Base-by-base conservation (phyloP, 2,797 vertebrate species). In the Gastrophryne carolinensis region DNA sequence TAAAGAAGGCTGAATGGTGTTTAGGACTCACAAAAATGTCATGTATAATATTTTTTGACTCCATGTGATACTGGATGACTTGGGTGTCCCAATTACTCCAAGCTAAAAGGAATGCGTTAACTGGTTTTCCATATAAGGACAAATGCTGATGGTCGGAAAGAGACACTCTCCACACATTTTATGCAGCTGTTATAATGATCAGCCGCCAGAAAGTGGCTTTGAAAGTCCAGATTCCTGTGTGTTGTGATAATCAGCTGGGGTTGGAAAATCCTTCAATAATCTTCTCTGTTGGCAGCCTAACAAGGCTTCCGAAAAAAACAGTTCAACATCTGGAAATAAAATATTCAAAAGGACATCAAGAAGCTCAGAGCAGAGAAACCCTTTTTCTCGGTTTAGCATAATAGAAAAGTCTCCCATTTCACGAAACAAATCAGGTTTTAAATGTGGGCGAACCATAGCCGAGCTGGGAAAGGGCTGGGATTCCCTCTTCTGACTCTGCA, bases 71-170 rank as follows among this genome's bases (percentile, higher is more conserved):
- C 23, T 39, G 35, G 78, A 69, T 84, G 80, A 83, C 62, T 24
- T 8, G 68, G 83, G 71, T 80, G 73, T 79, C 30, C 0, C 2
- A 0, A 0, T 37, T 69, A 72, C 53, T 77, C 0, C 0, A 82
- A 77, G 78, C 84, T 4, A 30, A 50, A 41, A 65, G 47, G 62
- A 62, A 82, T 73, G 78, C 12, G 29, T 72, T 80, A 80, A 81
- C 47, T 70, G 53, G 61, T 88, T 92, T 88, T 85, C 92, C 90
- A 84, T 91, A 90, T 88, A 94, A 91, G 91, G 92, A 26, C 83
- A 84, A 86, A 83, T 5, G 17, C 75, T 81, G 81, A 86, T 83
- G 76, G 75, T 30, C 77, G 50, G 35, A 30, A 83, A 84, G 81
- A 85, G 84, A 82, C 37, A 73, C 83, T 86, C 83, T 0, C 1